Conservation (phyloP, 2,797 vertebrate species). For the Oophaga sylvatica region DNA sequence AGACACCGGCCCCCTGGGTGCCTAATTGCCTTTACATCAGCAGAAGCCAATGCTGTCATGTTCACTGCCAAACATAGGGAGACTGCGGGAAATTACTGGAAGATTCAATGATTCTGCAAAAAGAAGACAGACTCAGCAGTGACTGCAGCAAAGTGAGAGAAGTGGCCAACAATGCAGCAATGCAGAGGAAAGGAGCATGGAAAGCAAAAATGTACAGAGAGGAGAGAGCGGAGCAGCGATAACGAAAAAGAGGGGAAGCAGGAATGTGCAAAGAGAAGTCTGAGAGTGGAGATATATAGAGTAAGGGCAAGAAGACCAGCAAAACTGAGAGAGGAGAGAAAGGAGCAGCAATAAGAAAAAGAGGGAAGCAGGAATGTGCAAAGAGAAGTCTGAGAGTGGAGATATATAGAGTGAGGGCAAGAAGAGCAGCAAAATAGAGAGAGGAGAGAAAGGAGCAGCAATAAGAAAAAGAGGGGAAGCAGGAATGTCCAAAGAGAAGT, state of each 20-base stretch:
- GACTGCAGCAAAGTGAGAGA: neutral
- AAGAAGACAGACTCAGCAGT: constrained; percentile 13
- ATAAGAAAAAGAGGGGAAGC: too few species aligned
- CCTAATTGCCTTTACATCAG: neutral
- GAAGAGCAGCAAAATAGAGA: too few species aligned
- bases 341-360: too few species aligned
- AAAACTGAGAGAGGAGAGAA: too few species aligned
- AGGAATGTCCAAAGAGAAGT: too few species aligned
- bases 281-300: neutral
- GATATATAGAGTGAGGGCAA: too few species aligned
- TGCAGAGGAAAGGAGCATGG: neutral
- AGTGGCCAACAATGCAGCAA: neutral
- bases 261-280: neutral
- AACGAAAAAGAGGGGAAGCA: neutral
- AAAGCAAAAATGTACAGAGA: neutral
- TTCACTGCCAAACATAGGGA: neutral
- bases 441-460: too few species aligned
- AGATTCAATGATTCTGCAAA: constrained; percentile 17
- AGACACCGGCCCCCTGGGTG: neutral
- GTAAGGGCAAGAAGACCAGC: too few species aligned
- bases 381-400: too few species aligned
- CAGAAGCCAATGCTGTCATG: neutral
- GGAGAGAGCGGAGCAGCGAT: neutral
- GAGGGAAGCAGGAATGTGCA: too few species aligned
- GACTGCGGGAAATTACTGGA: neutral